Evolutionary conservation across 2,113 vertebrate species (phyloP), one percentile per base, ranked within the genome.

Genomic region (Henicopernis longicauda): DNA sequence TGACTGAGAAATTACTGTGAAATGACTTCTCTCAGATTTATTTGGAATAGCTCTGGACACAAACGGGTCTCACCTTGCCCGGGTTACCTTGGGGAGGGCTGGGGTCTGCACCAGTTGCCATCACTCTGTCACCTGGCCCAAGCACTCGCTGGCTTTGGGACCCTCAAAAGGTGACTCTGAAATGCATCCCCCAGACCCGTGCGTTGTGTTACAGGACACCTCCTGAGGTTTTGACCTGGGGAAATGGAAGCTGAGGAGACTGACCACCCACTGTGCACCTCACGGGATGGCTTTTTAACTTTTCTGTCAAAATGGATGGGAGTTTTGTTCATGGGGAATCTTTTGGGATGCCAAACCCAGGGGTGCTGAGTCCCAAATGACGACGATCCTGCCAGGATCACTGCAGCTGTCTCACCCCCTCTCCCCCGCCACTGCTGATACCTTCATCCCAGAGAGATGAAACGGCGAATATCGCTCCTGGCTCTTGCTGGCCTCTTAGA

Each of bases 251-350:
- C 3, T 66, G 58, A 91, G 70, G 36, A 72, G 40, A 21, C 6
- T 78, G 74, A 40, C 11, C 13, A 3, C 32, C 22, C 0, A 0
- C 83, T 23, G 10, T 22, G 5, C 20, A 42, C 23, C 21, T 91
- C 0, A 0, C 0, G 2, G 16, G n/a, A 61, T 1, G 1, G 10
- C 0, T 1, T 78, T 84, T 79, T 77, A 80, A 55, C 14, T 85
- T 84, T 19, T 74, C 61, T 2, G 4, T 40, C 34, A 40, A 89
- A 86, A 79, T 16, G 77, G 20, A 16, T 9, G 18, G 25, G 44
- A 55, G 10, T 55, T 85, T 88, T 80, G 34, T 29, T 87, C 36
- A 44, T 1, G 1, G 40, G 11, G 40, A 44, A 45, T 72, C 47
- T 95, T 84, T 88, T 47, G 50, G 58, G 36, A 29, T 80, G 62